These are phyloP conservation scores for Solenopsis fugax DNA, from an alignment of 1,140 invertebrate species.

Conservation along the genomic window DNA sequence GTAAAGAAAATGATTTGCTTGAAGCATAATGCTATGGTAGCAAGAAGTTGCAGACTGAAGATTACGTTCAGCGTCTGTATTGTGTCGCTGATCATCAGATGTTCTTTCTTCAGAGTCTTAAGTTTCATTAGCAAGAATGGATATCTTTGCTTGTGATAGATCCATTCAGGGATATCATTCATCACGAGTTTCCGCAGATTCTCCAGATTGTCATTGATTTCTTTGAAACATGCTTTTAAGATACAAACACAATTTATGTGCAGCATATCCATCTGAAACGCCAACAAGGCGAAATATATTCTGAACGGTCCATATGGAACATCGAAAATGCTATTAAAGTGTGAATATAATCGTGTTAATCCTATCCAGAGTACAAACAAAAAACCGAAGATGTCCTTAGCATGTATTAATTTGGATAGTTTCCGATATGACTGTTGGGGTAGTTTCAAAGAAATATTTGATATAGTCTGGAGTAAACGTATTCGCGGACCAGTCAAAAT, in stretches of 20 bases:
- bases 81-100: background rate
- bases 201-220: background rate
- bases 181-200: background rate
- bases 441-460: background rate
- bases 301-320: background rate
- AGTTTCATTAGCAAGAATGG: background rate
- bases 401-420: background rate
- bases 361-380: background rate
- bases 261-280: background rate
- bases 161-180: background rate
- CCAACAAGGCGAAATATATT: background rate
- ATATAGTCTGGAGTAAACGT: background rate
- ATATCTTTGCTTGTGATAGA: background rate
- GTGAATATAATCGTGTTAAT: background rate
- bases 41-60: background rate
- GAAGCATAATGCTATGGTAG: background rate
- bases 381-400: background rate
- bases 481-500: background rate
- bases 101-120: background rate
- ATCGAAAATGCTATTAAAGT: background rate
- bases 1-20: background rate
- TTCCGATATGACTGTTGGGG: background rate
- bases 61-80: background rate
- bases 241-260: background rate
- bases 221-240: background rate